phyloP scores from a whole-genome alignment of 1,140 invertebrate species.

The Leucophenga varia region DNA sequence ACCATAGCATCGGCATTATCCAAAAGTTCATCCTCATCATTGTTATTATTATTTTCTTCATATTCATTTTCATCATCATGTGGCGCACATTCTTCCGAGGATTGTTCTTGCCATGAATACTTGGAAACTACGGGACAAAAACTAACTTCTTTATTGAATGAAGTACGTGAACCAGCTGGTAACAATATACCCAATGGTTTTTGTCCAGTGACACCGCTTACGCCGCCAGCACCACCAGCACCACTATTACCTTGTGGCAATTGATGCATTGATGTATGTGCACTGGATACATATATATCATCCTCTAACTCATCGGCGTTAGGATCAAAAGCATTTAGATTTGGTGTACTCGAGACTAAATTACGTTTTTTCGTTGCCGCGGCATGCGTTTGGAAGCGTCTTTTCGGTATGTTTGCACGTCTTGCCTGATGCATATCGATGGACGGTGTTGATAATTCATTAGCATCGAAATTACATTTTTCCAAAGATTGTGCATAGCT shows the following conservation, averaged over 20 bases:
- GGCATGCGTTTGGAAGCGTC: constrained; percentile 51
- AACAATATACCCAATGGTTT: constrained; percentile 60
- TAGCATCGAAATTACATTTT: constrained; percentile 40
- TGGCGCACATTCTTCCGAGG: constrained; percentile 43
- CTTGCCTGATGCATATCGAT: background rate
- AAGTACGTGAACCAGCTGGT: constrained; percentile 57
- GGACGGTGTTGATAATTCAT: constrained; percentile 14
- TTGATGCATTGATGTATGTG: constrained; percentile 60
- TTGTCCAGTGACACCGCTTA: constrained; percentile 35
- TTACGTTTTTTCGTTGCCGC: constrained; percentile 55
- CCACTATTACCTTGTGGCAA: constrained; percentile 43
- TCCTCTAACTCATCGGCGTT: constrained; percentile 39
- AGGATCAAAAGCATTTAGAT: constrained; percentile 60
- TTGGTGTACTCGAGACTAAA: constrained; percentile 65
- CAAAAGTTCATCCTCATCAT: constrained; percentile 34
- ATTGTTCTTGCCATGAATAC: constrained; percentile 68
- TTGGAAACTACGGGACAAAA: constrained; percentile 73
- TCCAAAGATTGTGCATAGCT: constrained; percentile 49
- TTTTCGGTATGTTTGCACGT: constrained; percentile 21
- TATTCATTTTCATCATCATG: constrained; percentile 9
- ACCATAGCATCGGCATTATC: constrained; percentile 43
- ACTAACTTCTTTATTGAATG: constrained; percentile 61
- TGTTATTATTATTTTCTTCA: constrained; percentile 1
- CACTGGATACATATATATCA: constrained; percentile 48
- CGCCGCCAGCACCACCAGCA: too few relatives aligned